Evolutionary conservation across 2,113 vertebrate genomes (phyloP).

Genomic region (Tragulus kanchil): DNA sequence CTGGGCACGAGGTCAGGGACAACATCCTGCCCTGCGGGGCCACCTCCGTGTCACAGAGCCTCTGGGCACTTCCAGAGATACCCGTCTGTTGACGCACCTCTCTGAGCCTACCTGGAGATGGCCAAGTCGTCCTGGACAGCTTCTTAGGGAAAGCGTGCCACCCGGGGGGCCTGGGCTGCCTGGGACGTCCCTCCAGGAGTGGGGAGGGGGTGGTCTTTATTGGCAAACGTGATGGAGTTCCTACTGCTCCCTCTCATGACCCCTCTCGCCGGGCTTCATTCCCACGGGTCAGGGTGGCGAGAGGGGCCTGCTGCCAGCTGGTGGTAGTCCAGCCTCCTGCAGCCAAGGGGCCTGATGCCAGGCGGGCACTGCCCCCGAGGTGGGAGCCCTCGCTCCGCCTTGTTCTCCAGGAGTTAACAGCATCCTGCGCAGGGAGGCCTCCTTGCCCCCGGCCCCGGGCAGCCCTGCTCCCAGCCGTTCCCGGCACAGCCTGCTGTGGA

Average conservation of each 20-base stretch:
- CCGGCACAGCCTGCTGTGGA: slow-evolving; percentile 56
- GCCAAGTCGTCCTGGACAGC: background rate
- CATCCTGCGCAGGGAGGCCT: background rate
- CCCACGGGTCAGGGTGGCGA: background rate
- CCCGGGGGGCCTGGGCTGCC: background rate
- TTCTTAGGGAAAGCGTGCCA: background rate
- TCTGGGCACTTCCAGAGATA: background rate
- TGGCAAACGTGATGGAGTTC: background rate
- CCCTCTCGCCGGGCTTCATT: background rate
- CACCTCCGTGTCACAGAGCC: background rate
- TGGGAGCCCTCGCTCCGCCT: slow-evolving; percentile 19
- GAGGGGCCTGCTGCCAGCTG: slow-evolving; percentile 70
- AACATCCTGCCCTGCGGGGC: background rate
- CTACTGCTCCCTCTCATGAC: background rate
- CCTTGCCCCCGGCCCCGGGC: background rate
- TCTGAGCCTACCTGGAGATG: accelerated
- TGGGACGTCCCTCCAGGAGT: background rate
- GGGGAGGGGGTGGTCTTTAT: background rate
- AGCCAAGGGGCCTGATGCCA: slow-evolving; percentile 75
- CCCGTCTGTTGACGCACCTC: background rate
- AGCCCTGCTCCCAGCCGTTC: slow-evolving; percentile 64
- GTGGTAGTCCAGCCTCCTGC: slow-evolving; percentile 67
- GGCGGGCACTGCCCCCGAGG: slow-evolving; percentile 53
- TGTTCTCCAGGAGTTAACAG: slow-evolving; percentile 35
- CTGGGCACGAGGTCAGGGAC: background rate